phyloP scores from a whole-genome alignment of 2,797 vertebrate genomes.

The Paramormyrops hopkinsi region DNA sequence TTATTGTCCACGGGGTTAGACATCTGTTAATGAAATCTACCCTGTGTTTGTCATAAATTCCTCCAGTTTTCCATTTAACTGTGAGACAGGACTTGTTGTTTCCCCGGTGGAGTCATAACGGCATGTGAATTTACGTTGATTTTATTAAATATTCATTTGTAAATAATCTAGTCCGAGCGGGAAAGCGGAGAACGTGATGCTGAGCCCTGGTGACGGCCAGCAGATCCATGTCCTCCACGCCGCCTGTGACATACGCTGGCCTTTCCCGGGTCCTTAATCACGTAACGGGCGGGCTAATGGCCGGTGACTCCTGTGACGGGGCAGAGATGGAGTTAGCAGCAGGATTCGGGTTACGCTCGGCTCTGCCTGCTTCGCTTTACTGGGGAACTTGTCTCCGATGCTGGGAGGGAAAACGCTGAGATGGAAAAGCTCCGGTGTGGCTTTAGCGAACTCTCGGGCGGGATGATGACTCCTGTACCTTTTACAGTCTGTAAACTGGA shows the following conservation, averaged over 20 bases:
- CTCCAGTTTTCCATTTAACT: constrained; percentile 11
- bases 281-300: not conserved
- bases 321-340: not conserved
- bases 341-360: not conserved
- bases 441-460: not conserved
- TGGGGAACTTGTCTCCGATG: not conserved
- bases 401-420: not conserved
- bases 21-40: constrained; percentile 36
- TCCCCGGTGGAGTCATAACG: not conserved
- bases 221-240: not conserved
- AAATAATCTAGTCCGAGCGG: not conserved
- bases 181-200: not conserved
- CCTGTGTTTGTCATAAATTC: constrained; percentile 54
- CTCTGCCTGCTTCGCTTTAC: not conserved
- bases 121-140: not conserved
- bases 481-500: not conserved
- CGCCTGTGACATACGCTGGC: not conserved
- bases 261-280: not conserved
- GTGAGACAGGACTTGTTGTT: not conserved
- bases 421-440: not conserved
- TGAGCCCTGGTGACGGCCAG: not conserved
- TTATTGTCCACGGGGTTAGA: not conserved
- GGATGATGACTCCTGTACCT: not conserved
- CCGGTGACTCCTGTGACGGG: too few species aligned
- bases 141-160: not conserved